These are phyloP conservation scores for Drosophila chauvacae DNA, from an alignment of 1,140 invertebrate species.

Conservation along the genomic window DNA sequence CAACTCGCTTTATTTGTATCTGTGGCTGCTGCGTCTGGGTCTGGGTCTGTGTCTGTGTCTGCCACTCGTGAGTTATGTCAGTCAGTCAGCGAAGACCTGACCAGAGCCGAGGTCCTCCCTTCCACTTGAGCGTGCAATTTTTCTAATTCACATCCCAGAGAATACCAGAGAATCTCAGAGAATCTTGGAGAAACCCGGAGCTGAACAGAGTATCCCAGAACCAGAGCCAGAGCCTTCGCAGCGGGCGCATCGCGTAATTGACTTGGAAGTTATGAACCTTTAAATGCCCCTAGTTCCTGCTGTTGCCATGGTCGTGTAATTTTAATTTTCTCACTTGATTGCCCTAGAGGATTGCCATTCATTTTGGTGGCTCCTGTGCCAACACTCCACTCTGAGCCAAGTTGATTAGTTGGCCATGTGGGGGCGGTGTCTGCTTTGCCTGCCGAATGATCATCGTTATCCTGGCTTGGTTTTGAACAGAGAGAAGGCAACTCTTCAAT, in stretches of 20 bases:
- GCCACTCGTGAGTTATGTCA: constrained; percentile 79
- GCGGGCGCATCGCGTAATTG: constrained; percentile 72
- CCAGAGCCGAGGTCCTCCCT: constrained; percentile 57
- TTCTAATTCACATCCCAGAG: constrained; percentile 69
- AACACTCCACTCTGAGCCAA: constrained; percentile 10
- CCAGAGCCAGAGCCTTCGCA: constrained; percentile 21
- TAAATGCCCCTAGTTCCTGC: constrained; percentile 65
- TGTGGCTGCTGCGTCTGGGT: neutral
- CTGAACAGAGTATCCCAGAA: neutral
- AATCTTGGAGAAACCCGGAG: constrained; percentile 17
- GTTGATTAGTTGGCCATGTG: constrained; percentile 48
- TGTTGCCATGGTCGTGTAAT: constrained; percentile 68
- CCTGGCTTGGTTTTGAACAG: neutral
- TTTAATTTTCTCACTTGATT: constrained; percentile 83
- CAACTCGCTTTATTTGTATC: constrained; percentile 31
- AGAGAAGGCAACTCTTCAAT: neutral
- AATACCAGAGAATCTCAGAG: neutral
- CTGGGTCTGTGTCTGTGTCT: constrained; percentile 35
- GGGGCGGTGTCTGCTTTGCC: constrained; percentile 7
- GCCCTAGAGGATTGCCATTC: constrained; percentile 54
- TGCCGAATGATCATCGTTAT: constrained; percentile 39
- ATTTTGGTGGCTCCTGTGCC: constrained; percentile 37
- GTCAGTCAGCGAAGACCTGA: constrained; percentile 58
- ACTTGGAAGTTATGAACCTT: constrained; percentile 83
- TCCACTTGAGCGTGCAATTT: constrained; percentile 72